Conservation (phyloP, 2,888 invertebrate species). For the Exephanes ischioxanthus region DNA sequence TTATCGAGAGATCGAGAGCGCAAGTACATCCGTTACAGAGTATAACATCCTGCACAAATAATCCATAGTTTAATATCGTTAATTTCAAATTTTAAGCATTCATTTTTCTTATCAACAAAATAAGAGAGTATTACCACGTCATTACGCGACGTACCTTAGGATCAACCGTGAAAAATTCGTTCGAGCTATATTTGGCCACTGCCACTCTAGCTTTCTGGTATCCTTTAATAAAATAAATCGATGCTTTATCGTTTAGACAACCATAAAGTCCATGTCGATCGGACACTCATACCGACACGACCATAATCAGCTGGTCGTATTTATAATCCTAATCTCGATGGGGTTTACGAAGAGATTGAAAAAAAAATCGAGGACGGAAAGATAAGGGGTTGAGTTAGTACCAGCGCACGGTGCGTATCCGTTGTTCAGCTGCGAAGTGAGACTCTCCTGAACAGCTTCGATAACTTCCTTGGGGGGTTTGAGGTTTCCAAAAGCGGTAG, state of each 20-base stretch:
- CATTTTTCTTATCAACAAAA: not conserved
- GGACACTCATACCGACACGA: not conserved
- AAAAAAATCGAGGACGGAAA: not conserved
- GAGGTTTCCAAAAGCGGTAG: constrained; percentile 97
- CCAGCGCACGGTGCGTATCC: constrained; percentile 96
- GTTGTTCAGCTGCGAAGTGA: constrained; percentile 91
- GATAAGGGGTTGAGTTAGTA: constrained; percentile 69
- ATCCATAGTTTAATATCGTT: constrained; percentile 31
- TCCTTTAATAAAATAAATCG: constrained; percentile 81
- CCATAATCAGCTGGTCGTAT: not conserved
- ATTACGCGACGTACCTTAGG: constrained; percentile 82
- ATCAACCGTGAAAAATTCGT: constrained; percentile 87
- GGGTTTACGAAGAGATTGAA: not conserved
- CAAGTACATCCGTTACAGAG: constrained; percentile 98
- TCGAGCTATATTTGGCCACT: constrained; percentile 94
- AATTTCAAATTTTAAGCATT: not conserved
- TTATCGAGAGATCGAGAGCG: constrained; percentile 96
- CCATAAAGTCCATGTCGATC: not conserved
- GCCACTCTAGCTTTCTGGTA: constrained; percentile 92
- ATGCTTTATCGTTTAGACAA: not conserved
- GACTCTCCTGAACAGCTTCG: constrained; percentile 91
- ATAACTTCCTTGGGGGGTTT: constrained; percentile 92
- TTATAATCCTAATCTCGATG: not conserved
- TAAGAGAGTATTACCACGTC: not conserved
- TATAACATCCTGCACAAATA: constrained; percentile 90